Base-by-base conservation (phyloP, 2,797 vertebrate genomes). In the Anabas testudineus region DNA sequence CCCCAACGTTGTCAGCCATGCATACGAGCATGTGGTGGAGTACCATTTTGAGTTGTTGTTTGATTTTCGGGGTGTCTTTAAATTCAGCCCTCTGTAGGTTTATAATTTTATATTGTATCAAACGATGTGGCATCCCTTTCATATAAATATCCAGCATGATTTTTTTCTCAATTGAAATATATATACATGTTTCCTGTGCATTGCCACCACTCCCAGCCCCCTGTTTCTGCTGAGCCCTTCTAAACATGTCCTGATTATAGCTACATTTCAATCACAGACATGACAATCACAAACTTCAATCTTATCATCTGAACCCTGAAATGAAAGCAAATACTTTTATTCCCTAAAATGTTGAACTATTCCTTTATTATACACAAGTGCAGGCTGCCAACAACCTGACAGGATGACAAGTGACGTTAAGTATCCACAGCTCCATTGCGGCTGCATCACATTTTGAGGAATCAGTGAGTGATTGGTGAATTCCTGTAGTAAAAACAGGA, bases 401-500 rank as follows among this genome's bases (percentile, higher is more conserved):
- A 63, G 18, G 54, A n/a, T 0, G 15, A 36, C 28, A 18, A 10
- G 36, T 16, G 43, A 15, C 3, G 12, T 47, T 46, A 10, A 16
- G 22, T 42, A 41, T 26, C 46, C 48, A 6, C 34, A 21, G 24
- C 45, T 76, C 51, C 21, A 47, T 58, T 81, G 13, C 34, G 36
- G 34, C 34, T 36, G 55, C 41, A 66, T 82, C 37, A 71, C 26
- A 9, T 61, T 80, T 26, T 24, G 37, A 67, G 48, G 63, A 75
- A 12, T 80, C 72, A 74, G 43, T 34, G 16, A 19, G 39, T 53
- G 59, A 57, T 65, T 18, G 43, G 16, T 52, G 52, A 57, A 78
- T 67, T 68, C 47, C 26, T 65, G 41, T 71, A 61, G 69, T 67
- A 74, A 85, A 86, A 76, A 42, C 46, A 69, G n/a, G 7, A 43